These are phyloP conservation scores for Anaspis maculata DNA, from an alignment of 2,888 invertebrate genomes.

Conservation along the genomic window DNA sequence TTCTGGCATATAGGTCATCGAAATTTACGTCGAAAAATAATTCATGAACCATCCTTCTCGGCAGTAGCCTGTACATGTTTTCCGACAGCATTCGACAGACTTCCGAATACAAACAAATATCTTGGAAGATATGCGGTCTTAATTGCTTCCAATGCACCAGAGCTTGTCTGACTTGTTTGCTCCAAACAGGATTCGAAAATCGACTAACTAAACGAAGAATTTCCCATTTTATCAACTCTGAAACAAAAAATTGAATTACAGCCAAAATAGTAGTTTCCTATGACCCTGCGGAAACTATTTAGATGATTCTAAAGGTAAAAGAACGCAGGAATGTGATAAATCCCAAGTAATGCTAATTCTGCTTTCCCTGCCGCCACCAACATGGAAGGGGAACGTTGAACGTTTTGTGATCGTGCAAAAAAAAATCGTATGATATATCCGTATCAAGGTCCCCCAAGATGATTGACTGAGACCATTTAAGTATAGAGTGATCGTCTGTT, in stretches of 20 bases:
- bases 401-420: too few relatives aligned
- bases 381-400: too few relatives aligned
- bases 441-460: too few relatives aligned
- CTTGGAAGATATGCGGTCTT: conserved; percentile 66
- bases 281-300: too few relatives aligned
- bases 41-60: conserved; percentile 86
- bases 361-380: too few relatives aligned
- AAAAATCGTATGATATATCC: too few relatives aligned
- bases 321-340: too few relatives aligned
- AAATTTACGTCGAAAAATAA: conserved; percentile 81
- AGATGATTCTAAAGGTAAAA: too few relatives aligned
- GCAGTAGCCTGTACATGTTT: conserved; percentile 72
- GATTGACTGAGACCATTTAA: too few relatives aligned
- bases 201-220: conserved; percentile 66
- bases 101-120: conserved; percentile 89
- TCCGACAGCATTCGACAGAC: conserved; percentile 71
- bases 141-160: conserved; percentile 68
- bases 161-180: conserved; percentile 73
- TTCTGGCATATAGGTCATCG: conserved; percentile 46
- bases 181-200: conserved; percentile 70
- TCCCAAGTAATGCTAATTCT: too few relatives aligned
- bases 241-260: neutral
- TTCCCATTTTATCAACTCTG: conserved; percentile 39
- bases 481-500: too few relatives aligned
- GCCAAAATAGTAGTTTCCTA: neutral